Evolutionary conservation across 2,888 invertebrate species (phyloP).

Genomic region (Lampropteryx suffumata): DNA sequence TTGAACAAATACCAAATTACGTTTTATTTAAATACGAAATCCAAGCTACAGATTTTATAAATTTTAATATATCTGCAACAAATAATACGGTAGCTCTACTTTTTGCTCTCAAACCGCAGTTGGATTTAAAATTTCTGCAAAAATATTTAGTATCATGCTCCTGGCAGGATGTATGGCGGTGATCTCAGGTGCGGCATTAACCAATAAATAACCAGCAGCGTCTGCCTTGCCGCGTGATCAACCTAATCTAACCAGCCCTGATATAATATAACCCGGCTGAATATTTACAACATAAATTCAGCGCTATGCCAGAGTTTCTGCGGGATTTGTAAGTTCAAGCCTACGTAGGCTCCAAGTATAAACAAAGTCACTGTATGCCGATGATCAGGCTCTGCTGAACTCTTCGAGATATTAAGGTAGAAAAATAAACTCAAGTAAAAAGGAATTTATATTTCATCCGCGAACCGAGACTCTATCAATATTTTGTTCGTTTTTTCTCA

Average conservation of each 20-base stretch:
- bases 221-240: slow-evolving; percentile 49
- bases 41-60: too few species aligned
- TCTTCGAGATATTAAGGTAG: too few species aligned
- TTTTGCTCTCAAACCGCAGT: not conserved
- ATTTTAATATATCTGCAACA: too few species aligned
- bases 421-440: too few species aligned
- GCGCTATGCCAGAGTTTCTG: slow-evolving; percentile 9
- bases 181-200: slow-evolving; percentile 49
- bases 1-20: too few species aligned
- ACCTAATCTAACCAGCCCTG: slow-evolving; percentile 47
- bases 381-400: too few species aligned
- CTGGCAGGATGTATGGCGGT: slow-evolving; percentile 28
- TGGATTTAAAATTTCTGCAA: not conserved
- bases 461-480: not conserved
- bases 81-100: not conserved
- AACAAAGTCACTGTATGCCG: too few species aligned
- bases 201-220: slow-evolving; percentile 54
- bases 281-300: slow-evolving; percentile 35
- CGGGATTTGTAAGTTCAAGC: not conserved
- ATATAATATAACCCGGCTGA: slow-evolving; percentile 37
- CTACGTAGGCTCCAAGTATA: too few species aligned
- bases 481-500: not conserved
- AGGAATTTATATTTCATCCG: too few species aligned
- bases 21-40: too few species aligned
- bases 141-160: slow-evolving; percentile 5